Conservation (phyloP, 2,888 invertebrate species). For the Watsonalla binaria region DNA sequence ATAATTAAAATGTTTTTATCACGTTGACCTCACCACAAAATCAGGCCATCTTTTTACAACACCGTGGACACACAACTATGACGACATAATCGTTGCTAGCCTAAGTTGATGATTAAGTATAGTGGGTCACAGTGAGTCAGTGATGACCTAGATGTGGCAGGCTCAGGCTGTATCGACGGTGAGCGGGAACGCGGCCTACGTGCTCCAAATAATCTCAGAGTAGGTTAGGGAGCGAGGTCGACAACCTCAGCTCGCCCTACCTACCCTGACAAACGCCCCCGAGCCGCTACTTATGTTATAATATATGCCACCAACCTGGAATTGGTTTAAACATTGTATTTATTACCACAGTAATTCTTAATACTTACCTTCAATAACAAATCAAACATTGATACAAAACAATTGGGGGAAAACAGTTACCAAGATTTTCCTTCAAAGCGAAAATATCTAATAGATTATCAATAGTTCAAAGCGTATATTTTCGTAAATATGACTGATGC, state of each 20-base stretch:
- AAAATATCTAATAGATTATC: too few species aligned
- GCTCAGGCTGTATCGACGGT: conserved; percentile 63
- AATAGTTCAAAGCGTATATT: too few species aligned
- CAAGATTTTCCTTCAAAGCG: too few species aligned
- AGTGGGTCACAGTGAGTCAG: conserved; percentile 58
- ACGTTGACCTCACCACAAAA: conserved; percentile 20
- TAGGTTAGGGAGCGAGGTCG: conserved; percentile 73
- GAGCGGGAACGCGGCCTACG: conserved; percentile 54
- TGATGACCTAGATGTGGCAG: conserved; percentile 64
- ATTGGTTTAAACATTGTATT: conserved; percentile 13
- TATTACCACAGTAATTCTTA: neutral
- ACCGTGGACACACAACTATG: conserved; percentile 14
- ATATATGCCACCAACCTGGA: conserved; percentile 13
- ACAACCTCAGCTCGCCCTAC: conserved; percentile 53
- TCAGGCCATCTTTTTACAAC: conserved; percentile 7
- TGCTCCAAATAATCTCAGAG: conserved; percentile 69
- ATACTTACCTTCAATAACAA: too few species aligned
- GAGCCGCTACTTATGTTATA: conserved; percentile 10
- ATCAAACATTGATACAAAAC: too few species aligned
- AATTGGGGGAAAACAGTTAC: too few species aligned
- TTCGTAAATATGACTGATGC: too few species aligned
- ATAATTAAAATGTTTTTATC: conserved; percentile 22
- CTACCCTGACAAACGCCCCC: conserved; percentile 51
- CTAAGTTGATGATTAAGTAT: conserved; percentile 59
- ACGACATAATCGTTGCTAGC: conserved; percentile 37